Conservation (phyloP, 1,140 invertebrate species). For the Bilobella aurantiaca region DNA sequence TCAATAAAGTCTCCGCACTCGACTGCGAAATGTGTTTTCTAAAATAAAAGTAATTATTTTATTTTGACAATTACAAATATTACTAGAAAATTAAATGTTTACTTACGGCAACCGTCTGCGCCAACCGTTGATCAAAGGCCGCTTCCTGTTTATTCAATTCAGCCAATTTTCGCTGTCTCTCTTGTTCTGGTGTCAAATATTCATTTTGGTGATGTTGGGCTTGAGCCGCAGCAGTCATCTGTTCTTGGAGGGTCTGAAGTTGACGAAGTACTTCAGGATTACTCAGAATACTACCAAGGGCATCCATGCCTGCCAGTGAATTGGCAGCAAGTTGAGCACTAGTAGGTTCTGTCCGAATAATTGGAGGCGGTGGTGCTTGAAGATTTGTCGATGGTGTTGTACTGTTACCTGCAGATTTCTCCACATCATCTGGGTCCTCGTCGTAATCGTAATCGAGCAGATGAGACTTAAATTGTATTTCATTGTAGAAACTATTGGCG, state of each 20-base stretch:
- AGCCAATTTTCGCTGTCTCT: slow-evolving; percentile 56
- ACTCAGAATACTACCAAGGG: slow-evolving; percentile 48
- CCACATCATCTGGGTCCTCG: slow-evolving; percentile 58
- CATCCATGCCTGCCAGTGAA: slow-evolving; percentile 35
- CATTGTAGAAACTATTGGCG: neutral
- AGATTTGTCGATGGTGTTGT: neutral
- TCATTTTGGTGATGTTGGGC: slow-evolving; percentile 40
- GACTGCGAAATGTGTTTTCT: slow-evolving; percentile 56
- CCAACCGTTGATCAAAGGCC: slow-evolving; percentile 66
- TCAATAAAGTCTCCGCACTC: slow-evolving; percentile 46
- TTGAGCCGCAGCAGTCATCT: slow-evolving; percentile 34
- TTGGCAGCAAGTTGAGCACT: slow-evolving; percentile 20
- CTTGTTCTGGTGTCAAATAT: slow-evolving; percentile 54
- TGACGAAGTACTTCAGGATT: slow-evolving; percentile 63
- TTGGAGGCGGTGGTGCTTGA: slow-evolving; percentile 13
- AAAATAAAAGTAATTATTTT: slow-evolving; percentile 12
- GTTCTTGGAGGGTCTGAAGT: slow-evolving; percentile 51
- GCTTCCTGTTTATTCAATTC: slow-evolving; percentile 65
- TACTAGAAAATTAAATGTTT: neutral
- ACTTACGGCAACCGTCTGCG: slow-evolving; percentile 55
- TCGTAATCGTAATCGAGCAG: slow-evolving; percentile 75
- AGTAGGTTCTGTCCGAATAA: neutral
- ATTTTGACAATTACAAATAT: neutral
- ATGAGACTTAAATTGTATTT: slow-evolving; percentile 62
- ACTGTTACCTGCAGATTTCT: slow-evolving; percentile 33